A percentile compares a stretch with the other conserved stretches of the same genome.
phyloP scores from a whole-genome alignment of 1,140 invertebrate species.

The Ylistrum balloti region DNA sequence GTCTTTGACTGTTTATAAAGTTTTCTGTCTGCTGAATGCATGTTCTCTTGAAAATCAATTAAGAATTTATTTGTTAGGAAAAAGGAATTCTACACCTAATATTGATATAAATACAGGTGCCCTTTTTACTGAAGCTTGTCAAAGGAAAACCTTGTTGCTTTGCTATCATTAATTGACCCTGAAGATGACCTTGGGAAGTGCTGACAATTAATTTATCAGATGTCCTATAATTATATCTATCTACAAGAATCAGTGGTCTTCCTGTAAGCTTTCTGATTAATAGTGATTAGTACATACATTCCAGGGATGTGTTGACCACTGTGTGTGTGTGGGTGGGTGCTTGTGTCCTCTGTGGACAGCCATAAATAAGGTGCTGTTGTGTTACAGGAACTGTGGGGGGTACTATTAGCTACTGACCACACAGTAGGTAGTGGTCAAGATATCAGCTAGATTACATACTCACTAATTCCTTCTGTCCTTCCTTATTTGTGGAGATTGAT shows the following conservation, averaged over 20 bases:
- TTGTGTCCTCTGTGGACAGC: not conserved
- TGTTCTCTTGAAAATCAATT: no score
- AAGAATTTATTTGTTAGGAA: no score
- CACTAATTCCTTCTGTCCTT: not conserved
- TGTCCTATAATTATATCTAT: not conserved
- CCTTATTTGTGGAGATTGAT: not conserved
- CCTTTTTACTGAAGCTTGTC: no score
- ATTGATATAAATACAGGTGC: no score
- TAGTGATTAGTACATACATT: not conserved
- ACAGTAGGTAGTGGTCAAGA: not conserved
- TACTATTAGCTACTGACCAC: not conserved
- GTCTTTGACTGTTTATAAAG: no score
- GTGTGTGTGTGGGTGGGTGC: not conserved
- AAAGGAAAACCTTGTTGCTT: no score
- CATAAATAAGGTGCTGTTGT: no score
- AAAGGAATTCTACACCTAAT: no score
- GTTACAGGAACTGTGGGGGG: not conserved
- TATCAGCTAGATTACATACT: not conserved
- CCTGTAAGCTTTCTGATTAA: not conserved
- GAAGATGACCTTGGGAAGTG: not conserved
- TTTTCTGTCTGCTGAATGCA: no score
- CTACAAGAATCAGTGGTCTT: not conserved
- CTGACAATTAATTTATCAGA: not conserved
- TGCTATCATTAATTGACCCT: not conserved
- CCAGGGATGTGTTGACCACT: not conserved